phyloP scores from a whole-genome alignment of 2,113 vertebrate species.

The Ciconia maguari region DNA sequence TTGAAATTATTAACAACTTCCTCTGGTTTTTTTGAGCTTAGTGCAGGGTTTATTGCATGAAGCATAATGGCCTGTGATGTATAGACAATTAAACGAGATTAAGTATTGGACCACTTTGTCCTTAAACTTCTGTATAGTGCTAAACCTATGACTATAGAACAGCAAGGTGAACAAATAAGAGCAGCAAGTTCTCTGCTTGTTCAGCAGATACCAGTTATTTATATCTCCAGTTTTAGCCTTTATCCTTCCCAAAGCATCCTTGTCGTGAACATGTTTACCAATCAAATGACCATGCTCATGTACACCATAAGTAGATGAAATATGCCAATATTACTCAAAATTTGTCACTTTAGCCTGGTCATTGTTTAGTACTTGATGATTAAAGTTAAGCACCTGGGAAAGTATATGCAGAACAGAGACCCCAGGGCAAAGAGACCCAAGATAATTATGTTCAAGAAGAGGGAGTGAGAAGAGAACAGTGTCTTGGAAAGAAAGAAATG shows the following conservation, averaged over 20 bases:
- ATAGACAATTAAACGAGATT: neutral
- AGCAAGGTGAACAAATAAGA: neutral
- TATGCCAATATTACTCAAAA: neutral
- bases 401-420: neutral
- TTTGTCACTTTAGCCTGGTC: neutral
- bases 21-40: neutral
- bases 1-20: neutral
- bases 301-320: neutral
- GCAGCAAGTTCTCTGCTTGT: neutral
- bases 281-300: neutral
- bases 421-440: neutral
- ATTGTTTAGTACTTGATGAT: neutral
- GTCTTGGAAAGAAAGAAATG: neutral
- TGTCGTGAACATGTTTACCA: neutral
- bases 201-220: neutral
- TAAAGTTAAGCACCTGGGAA: neutral
- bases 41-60: neutral
- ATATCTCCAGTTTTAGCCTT: neutral
- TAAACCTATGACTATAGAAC: neutral
- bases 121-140: neutral
- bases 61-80: neutral
- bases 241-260: neutral
- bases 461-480: neutral
- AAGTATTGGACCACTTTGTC: neutral
- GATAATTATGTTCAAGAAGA: neutral